phyloP scores from a whole-genome alignment of 2,797 vertebrate genomes.

The Alauda arvensis region DNA sequence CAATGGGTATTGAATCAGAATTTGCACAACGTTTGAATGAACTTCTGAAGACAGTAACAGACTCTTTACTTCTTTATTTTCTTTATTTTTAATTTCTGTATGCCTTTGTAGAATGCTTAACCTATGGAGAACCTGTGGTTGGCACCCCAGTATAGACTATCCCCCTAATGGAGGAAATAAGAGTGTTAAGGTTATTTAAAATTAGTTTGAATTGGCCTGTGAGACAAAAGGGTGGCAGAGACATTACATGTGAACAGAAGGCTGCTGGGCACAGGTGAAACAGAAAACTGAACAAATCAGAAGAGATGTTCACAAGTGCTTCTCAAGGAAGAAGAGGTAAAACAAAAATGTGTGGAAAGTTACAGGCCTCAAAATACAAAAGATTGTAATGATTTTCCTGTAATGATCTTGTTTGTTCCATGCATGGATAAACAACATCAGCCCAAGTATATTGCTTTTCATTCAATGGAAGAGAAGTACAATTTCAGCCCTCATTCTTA shows the following conservation, averaged over 20 bases:
- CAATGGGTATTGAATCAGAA: background rate
- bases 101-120: background rate
- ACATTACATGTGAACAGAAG: background rate
- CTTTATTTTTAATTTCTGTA: background rate
- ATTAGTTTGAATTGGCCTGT: background rate
- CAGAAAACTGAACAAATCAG: background rate
- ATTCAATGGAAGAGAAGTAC: background rate
- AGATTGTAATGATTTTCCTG: background rate
- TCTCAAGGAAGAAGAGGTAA: background rate
- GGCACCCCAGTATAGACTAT: background rate
- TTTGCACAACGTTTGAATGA: background rate
- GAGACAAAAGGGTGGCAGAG: background rate
- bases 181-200: background rate
- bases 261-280: background rate
- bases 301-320: background rate
- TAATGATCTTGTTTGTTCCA: background rate
- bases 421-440: rapidly evolving
- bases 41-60: background rate
- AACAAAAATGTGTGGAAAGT: background rate
- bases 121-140: background rate
- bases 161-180: background rate
- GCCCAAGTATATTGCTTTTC: background rate
- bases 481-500: background rate
- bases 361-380: background rate
- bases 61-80: background rate